Percentiles rank a stretch among this genome's conserved stretches.
These are phyloP conservation scores for Bombus difficillimus DNA, from an alignment of 1,140 invertebrate species.

Conservation along the genomic window DNA sequence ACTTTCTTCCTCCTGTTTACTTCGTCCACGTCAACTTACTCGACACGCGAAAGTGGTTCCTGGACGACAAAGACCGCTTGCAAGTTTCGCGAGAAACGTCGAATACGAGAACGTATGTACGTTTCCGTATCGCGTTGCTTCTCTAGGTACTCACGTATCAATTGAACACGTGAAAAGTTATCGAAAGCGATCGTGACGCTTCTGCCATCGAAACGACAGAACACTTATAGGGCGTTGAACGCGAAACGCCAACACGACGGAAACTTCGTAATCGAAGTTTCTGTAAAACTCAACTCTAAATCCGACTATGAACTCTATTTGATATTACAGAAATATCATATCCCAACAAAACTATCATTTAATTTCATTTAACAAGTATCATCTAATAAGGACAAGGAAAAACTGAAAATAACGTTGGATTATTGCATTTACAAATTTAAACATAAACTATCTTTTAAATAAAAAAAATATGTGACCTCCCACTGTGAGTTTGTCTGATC, in stretches of 20 bases:
- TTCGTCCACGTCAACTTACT: not conserved
- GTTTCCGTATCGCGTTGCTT: not conserved
- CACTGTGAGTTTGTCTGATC: no score
- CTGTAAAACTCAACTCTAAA: no score
- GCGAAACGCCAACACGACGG: not conserved
- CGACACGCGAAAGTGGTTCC: not conserved
- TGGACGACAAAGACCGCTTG: not conserved
- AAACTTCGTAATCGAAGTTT: conserved; percentile 9
- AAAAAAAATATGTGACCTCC: no score
- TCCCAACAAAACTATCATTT: no score
- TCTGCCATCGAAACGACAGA: not conserved
- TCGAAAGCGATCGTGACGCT: not conserved
- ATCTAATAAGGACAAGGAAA: no score
- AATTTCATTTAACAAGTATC: no score
- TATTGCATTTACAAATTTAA: no score
- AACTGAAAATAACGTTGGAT: no score
- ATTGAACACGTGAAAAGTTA: not conserved
- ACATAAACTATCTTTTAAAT: no score
- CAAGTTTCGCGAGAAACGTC: not conserved
- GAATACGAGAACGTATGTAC: not conserved
- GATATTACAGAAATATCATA: no score
- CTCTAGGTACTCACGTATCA: not conserved
- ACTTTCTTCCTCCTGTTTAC: not conserved
- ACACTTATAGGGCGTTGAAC: conserved; percentile 1
- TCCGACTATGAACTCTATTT: no score